phyloP scores from a whole-genome alignment of 1,140 invertebrate genomes.

The Brachionus manjavacas region DNA sequence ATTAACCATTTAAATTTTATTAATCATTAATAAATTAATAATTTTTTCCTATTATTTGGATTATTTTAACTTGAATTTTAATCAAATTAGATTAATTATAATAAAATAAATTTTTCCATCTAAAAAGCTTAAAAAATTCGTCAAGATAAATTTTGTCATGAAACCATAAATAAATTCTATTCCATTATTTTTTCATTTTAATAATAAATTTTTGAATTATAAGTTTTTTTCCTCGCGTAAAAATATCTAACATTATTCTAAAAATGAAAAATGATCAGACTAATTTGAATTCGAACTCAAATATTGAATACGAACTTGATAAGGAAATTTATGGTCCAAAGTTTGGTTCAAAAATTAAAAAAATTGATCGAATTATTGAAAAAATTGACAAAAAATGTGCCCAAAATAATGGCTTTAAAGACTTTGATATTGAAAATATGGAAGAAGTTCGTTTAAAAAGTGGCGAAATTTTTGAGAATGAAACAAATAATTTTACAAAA shows the following conservation, averaged over 20 bases:
- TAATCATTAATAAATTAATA: background rate
- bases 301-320: background rate
- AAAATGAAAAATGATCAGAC: background rate
- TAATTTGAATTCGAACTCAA: background rate
- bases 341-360: background rate
- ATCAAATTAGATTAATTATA: background rate
- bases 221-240: background rate
- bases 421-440: background rate
- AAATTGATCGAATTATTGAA: background rate
- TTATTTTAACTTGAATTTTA: background rate
- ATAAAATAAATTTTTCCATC: background rate
- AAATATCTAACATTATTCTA: background rate
- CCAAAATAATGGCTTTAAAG: background rate
- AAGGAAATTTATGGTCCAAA: background rate
- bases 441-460: background rate
- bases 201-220: background rate
- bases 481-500: background rate
- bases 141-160: background rate
- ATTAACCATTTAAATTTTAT: too few relatives aligned
- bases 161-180: background rate
- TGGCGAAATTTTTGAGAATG: background rate
- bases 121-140: background rate
- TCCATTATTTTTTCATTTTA: background rate
- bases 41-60: background rate
- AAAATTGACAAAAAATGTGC: background rate